Evolutionary conservation across 1,140 invertebrate genomes (phyloP).

Genomic region (Polypedilum vanderplanki): DNA sequence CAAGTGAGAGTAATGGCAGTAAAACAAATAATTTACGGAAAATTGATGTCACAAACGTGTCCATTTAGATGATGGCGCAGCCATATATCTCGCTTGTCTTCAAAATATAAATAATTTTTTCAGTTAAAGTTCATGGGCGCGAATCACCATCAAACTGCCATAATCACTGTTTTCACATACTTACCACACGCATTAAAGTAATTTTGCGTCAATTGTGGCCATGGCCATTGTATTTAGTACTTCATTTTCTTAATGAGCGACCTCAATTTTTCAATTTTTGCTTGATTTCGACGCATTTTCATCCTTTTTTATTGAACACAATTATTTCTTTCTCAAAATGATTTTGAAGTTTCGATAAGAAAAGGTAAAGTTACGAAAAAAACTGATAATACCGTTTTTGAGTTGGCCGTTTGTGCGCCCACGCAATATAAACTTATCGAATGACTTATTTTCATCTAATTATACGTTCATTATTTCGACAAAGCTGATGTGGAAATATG

Average conservation of each 20-base stretch:
- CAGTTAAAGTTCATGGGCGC: too few species aligned
- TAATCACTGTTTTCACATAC: too few species aligned
- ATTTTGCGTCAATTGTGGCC: too few species aligned
- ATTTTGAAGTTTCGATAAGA: background rate
- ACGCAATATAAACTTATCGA: background rate
- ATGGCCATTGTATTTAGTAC: background rate
- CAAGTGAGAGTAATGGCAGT: background rate
- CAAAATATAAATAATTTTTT: too few species aligned
- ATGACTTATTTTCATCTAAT: slow-evolving; percentile 14
- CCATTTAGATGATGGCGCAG: background rate
- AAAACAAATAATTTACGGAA: background rate
- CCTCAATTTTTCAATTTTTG: background rate
- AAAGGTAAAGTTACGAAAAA: too few species aligned
- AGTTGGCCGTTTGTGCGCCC: background rate
- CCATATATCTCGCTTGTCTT: too few species aligned
- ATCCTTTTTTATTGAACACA: background rate
- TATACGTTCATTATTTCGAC: slow-evolving; percentile 18
- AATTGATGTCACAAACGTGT: background rate
- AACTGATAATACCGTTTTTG: too few species aligned
- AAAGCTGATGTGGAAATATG: background rate
- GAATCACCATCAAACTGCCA: too few species aligned
- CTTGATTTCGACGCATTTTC: background rate
- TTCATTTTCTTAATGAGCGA: slow-evolving; percentile 1
- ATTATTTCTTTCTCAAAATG: background rate
- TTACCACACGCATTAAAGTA: too few species aligned